These are phyloP conservation scores for Stomorhina lunata DNA, from an alignment of 2,888 invertebrate species.

Conservation along the genomic window DNA sequence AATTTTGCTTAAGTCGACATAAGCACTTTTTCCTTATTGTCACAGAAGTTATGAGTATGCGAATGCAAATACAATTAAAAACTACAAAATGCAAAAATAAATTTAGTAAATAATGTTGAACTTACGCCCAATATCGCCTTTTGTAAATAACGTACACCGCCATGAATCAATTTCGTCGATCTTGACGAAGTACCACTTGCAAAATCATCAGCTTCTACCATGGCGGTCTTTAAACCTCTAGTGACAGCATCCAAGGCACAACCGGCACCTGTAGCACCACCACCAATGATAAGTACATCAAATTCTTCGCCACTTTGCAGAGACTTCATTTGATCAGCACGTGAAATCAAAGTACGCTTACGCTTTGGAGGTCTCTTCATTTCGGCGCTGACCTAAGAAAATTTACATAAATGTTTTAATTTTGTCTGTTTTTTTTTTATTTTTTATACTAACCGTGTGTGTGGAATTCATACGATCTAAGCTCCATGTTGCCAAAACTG, in stretches of 20 bases:
- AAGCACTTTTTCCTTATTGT: too few species aligned
- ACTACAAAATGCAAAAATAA: too few species aligned
- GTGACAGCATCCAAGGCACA: conserved; percentile 97
- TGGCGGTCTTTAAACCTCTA: conserved; percentile 95
- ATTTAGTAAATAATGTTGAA: conserved; percentile 38
- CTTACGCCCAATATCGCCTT: conserved; percentile 92
- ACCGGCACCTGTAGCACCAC: conserved; percentile 98
- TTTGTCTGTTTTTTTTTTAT: not conserved
- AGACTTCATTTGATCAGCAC: conserved; percentile 89
- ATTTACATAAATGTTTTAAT: not conserved
- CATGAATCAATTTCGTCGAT: conserved; percentile 98
- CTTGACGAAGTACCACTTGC: conserved; percentile 96
- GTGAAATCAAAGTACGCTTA: conserved; percentile 88
- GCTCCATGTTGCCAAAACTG: conserved; percentile 76
- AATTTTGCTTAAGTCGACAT: too few species aligned
- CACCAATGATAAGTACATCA: conserved; percentile 97
- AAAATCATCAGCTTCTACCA: conserved; percentile 98
- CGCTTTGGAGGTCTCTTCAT: conserved; percentile 77
- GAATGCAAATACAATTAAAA: too few species aligned
- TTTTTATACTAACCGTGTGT: conserved; percentile 55
- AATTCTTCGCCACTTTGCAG: conserved; percentile 89
- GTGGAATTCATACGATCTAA: conserved; percentile 75
- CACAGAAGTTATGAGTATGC: too few species aligned
- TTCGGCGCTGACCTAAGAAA: conserved; percentile 75
- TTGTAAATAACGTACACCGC: conserved; percentile 98